Base-by-base conservation (phyloP, 2,888 invertebrate species). In the Dryobota labecula region DNA sequence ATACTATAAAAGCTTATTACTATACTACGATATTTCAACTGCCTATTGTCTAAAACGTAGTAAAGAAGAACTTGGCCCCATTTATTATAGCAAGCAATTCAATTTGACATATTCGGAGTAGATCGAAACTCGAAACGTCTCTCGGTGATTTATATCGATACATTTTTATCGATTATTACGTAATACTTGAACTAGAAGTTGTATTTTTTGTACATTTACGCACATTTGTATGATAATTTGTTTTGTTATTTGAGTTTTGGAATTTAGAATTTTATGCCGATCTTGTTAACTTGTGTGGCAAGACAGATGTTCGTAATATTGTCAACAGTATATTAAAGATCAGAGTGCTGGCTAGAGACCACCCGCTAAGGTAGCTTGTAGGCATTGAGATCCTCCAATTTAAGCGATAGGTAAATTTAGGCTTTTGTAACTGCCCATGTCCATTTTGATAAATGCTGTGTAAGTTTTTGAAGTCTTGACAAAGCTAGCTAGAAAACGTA, bases 91-190 rank as follows among this genome's bases (percentile, higher is more conserved):
- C 58, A 30, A 70, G 4, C 41, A 33, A 80, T 71, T 69, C 49
- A 65, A 69, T 54, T 70, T 73, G 83, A 84, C 85, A 73, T 83
- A 84, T 70, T 84, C 68, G 65, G 83, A 83, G 83, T 83, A 73
- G 38, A 72, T 68, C 53, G 30, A 72, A 76, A 64, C 45, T 64
- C 18, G 49, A 72, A 61, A 56, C 41, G 38, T 45, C 41, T 30
- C 30, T 54, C n/a, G 8, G 47, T 84, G 80, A 83, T 84, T 84
- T 75, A 85, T 77, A 11, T 54, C 8, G 13, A 68, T 74, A 54
- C 24, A 11, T 49, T 73, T 43, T 76, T 70, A 73, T 71, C 51
- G 64, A 57, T 58, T 51, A 69, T 85, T 76, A 69, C 74, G 70
- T 73, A 72, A 78, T 33, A 27, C 11, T 36, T 4, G 24, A 60